Evolutionary conservation across 2,797 vertebrate genomes (phyloP).

Genomic region (Rhynchonycteris naso): DNA sequence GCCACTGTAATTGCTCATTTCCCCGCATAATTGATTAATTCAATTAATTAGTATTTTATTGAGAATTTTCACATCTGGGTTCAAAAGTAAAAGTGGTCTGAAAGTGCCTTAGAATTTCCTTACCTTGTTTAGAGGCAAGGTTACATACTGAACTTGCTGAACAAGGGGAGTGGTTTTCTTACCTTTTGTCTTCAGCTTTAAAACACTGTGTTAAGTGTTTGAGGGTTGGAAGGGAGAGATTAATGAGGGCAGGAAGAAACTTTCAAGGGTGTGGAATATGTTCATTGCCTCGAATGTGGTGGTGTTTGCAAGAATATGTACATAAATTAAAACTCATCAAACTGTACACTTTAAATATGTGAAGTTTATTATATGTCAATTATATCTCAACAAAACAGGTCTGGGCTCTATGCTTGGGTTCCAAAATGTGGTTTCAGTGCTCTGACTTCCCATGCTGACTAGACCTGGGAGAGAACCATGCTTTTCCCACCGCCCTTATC

Average conservation of each 20-base stretch:
- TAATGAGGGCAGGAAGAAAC: neutral
- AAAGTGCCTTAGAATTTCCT: neutral
- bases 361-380: slow-evolving; percentile 11
- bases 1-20: neutral
- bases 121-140: neutral
- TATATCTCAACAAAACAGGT: neutral
- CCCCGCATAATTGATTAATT: neutral
- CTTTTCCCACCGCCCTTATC: neutral
- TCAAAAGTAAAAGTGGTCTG: neutral
- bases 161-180: neutral
- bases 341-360: neutral
- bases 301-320: neutral
- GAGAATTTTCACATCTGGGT: neutral
- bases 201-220: neutral
- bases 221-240: neutral
- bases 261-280: neutral
- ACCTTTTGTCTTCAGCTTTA: neutral
- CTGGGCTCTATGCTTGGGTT: neutral
- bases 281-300: too few relatives aligned
- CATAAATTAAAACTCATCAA: neutral
- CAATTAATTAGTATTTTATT: neutral
- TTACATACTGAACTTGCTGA: neutral
- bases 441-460: neutral
- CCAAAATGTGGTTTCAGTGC: neutral
- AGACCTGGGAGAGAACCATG: neutral